A percentile compares a stretch with the other conserved stretches of the same genome.
Evolutionary conservation across 2,113 vertebrate species (phyloP).

Genomic region (Trichomycterus rosablanca): DNA sequence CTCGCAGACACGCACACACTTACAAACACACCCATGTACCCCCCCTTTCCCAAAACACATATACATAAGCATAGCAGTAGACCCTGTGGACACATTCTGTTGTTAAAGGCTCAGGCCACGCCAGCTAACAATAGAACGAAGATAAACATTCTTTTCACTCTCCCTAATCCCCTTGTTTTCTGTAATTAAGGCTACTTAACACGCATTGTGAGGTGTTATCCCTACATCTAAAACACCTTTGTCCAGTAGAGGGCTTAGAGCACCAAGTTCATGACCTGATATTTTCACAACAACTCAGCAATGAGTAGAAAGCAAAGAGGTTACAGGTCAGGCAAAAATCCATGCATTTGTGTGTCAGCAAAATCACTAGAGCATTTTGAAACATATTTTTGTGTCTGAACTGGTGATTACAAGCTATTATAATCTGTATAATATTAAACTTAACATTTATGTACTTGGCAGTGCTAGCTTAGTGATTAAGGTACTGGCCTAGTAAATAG

Average conservation of each 20-base stretch:
- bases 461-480: too few species aligned
- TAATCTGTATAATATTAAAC: too few species aligned
- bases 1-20: conserved; percentile 7
- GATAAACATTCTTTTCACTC: conserved; percentile 57
- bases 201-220: conserved; percentile 56
- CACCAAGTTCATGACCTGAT: conserved; percentile 52
- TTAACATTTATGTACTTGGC: too few species aligned
- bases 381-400: too few species aligned
- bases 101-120: conserved; percentile 23
- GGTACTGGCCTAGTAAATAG: too few species aligned
- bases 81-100: conserved; percentile 42
- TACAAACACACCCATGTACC: conserved; percentile 23
- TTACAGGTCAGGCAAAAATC: neutral
- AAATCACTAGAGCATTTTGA: too few species aligned
- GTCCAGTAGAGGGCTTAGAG: conserved; percentile 54
- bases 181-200: conserved; percentile 62
- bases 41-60: neutral
- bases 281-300: conserved; percentile 57
- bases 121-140: conserved; percentile 43
- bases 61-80: conserved; percentile 22
- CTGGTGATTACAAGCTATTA: too few species aligned
- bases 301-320: conserved; percentile 4
- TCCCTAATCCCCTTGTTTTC: conserved; percentile 56
- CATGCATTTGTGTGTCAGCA: neutral
- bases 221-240: conserved; percentile 60